phyloP scores from a whole-genome alignment of 2,113 vertebrate species.

The Megalops atlanticus region DNA sequence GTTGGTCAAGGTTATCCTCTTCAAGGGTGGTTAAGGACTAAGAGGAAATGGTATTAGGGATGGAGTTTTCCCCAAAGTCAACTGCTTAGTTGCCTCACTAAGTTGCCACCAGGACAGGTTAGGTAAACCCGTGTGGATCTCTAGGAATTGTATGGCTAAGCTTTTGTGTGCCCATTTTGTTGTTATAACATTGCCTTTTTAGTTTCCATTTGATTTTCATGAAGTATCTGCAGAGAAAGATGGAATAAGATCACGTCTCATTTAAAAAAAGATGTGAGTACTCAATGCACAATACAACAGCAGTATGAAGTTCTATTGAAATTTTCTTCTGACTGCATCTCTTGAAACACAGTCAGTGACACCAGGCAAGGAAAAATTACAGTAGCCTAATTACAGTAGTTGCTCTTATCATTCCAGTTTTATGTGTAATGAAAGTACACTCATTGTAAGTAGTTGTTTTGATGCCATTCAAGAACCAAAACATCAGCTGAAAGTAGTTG shows the following conservation, averaged over 20 bases:
- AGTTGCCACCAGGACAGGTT: neutral
- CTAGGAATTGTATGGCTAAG: neutral
- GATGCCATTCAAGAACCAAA: neutral
- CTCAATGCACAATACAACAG: too few relatives aligned
- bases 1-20: slow-evolving; percentile 28
- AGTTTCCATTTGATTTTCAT: neutral
- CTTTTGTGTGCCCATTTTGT: too few relatives aligned
- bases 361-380: too few relatives aligned
- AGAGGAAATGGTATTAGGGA: neutral
- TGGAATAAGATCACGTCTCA: neutral
- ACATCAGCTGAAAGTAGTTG: neutral
- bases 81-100: neutral
- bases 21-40: slow-evolving; percentile 13
- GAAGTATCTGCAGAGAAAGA: too few relatives aligned
- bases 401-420: neutral
- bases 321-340: too few relatives aligned
- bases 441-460: neutral
- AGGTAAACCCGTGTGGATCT: neutral
- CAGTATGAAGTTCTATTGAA: too few relatives aligned
- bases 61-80: neutral
- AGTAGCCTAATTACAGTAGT: too few relatives aligned
- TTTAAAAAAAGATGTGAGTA: neutral
- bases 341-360: too few relatives aligned
- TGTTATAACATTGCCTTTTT: neutral
- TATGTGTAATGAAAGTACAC: too few relatives aligned